Evolutionary conservation across 2,113 vertebrate genomes (phyloP).

Genomic region (Notarius quadriscutis): DNA sequence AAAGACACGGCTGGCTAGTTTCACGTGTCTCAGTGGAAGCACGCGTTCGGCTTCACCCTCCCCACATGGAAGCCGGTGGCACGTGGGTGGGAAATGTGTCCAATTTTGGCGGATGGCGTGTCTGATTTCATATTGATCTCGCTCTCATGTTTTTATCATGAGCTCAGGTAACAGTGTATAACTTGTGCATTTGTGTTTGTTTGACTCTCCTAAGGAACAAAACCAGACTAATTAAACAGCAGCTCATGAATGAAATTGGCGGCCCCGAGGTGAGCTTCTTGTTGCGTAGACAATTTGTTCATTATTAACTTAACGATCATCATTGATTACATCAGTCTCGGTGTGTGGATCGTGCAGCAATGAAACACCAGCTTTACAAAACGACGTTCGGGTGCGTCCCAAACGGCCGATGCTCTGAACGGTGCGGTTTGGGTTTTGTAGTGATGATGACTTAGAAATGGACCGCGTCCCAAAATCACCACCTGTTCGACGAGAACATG

Average conservation of each 20-base stretch:
- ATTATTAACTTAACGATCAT: background rate
- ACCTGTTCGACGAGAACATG: conserved; percentile 36
- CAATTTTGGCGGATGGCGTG: no score
- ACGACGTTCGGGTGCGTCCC: background rate
- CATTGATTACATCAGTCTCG: background rate
- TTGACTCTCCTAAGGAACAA: background rate
- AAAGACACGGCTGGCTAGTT: background rate
- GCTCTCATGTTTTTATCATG: background rate
- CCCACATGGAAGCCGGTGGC: background rate
- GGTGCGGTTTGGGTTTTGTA: no score
- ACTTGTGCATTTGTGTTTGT: background rate
- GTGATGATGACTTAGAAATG: background rate
- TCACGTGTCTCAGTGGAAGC: background rate
- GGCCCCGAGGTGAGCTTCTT: background rate
- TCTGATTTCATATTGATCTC: no score
- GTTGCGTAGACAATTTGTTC: background rate
- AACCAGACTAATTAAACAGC: conserved; percentile 12
- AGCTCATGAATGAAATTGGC: conserved; percentile 3
- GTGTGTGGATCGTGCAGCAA: background rate
- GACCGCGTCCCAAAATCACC: background rate
- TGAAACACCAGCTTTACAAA: background rate
- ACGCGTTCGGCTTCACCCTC: background rate
- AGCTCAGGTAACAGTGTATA: background rate
- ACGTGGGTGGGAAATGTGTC: no score
- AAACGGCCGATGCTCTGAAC: background rate